These are phyloP conservation scores for Melanostoma mellinum DNA, from an alignment of 2,888 invertebrate genomes.

Conservation along the genomic window DNA sequence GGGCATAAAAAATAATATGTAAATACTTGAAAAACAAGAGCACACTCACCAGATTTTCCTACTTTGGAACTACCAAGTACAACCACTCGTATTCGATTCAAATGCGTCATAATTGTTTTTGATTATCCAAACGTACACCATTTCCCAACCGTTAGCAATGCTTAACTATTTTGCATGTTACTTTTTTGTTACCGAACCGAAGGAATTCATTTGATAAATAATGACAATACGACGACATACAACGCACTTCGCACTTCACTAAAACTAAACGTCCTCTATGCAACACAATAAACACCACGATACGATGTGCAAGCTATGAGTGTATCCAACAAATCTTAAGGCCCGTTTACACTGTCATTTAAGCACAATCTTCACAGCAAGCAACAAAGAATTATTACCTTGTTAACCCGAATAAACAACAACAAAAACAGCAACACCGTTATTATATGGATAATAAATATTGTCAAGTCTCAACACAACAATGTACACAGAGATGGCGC, in stretches of 20 bases:
- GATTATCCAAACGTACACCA: constrained; percentile 54
- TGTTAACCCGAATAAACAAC: constrained; percentile 67
- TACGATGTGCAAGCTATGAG: constrained; percentile 1
- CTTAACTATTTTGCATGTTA: constrained; percentile 40
- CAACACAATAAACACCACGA: constrained; percentile 30
- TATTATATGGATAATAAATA: constrained; percentile 64
- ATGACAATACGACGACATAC: not conserved
- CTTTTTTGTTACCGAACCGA: not conserved
- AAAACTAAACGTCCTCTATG: constrained; percentile 35
- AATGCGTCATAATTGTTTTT: constrained; percentile 86
- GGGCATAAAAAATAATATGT: too few species aligned
- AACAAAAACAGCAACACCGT: constrained; percentile 45
- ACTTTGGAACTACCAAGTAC: constrained; percentile 90
- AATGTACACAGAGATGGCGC: constrained; percentile 46
- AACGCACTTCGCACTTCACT: not conserved
- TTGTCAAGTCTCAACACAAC: constrained; percentile 54
- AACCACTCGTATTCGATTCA: constrained; percentile 90
- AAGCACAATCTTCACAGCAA: constrained; percentile 51
- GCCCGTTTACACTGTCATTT: constrained; percentile 62
- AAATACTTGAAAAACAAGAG: too few species aligned
- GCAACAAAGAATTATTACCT: constrained; percentile 57
- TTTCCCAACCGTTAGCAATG: constrained; percentile 49
- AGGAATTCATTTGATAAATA: constrained; percentile 1
- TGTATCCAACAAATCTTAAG: constrained; percentile 53
- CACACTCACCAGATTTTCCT: constrained; percentile 89